Evolutionary conservation across 2,113 vertebrate genomes (phyloP), one percentile per base, ranked within the genome.

Genomic region (Forbesichthys papilliferus): DNA sequence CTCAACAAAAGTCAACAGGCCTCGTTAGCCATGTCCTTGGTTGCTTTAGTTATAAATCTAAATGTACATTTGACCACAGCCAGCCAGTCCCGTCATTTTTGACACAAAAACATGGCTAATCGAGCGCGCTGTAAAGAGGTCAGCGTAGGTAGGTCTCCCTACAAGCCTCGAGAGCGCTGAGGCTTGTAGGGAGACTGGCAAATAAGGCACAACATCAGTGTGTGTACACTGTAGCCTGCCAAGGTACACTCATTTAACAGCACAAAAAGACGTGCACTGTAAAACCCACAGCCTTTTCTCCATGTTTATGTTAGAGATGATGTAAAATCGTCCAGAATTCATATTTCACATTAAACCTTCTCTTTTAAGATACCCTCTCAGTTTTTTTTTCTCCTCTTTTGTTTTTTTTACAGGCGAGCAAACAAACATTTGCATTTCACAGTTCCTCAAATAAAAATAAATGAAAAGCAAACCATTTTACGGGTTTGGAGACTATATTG

Each of bases 401-500:
- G n/a, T n/a, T 75, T 74, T 18, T 66, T 82, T 74, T 74, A 82
- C 65, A 2, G 64, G 81, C 71, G 68, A 86, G 80, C 85, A 91
- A 90, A 90, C 86, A 90, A 86, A 87, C 81, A 90, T 93, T 92
- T 92, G 85, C 87, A 89, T 93, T 91, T 93, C 87, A 92, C 92
- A 92, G 90, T 83, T 85, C 57, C 73, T 75, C 77, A 86, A 83
- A 84, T 86, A 75, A 87, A 90, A 88, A 84, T 85, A 90, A 90
- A 89, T 90, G 65, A 85, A 91, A 90, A 90, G 89, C 83, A 88
- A 87, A 80, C 79, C 66, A 49, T 83, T 92, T 93, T 91, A 91
- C 81, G 82, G 86, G 79, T 82, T 89, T 91, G 90, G 91, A 90
- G 83, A 65, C 62, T 66, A 42, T 77, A 74, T 87, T 87, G 88